Percentiles rank a stretch among this genome's conserved stretches.
Conservation (phyloP, 2,888 invertebrate genomes). For the Serripes groenlandicus region DNA sequence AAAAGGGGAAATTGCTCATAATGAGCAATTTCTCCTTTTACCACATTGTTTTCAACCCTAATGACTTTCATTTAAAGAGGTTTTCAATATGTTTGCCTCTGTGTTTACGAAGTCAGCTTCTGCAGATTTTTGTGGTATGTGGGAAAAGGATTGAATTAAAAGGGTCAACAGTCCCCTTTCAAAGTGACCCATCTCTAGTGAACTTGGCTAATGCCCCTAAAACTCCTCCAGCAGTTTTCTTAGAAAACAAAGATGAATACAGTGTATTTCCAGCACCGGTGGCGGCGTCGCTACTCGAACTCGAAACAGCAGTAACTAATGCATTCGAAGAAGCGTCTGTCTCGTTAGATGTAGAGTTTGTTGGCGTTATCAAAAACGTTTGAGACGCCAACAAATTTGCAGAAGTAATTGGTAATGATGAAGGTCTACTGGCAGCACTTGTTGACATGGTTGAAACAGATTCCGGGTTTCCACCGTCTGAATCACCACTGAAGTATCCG, state of each 20-base stretch:
- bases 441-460: constrained; percentile 15
- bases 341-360: not conserved
- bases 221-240: constrained; percentile 71
- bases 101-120: not conserved
- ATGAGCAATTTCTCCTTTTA: not conserved
- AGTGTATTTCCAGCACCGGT: not conserved
- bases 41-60: not conserved
- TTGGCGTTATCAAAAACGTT: constrained; percentile 17
- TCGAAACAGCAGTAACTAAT: not conserved
- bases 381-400: constrained; percentile 19
- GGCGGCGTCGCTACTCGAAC: not conserved
- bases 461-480: not conserved
- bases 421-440: constrained; percentile 28
- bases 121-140: not conserved
- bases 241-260: constrained; percentile 48
- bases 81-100: not conserved
- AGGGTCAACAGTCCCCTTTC: constrained; percentile 8
- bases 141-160: not conserved
- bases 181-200: constrained; percentile 75
- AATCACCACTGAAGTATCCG: constrained; percentile 64
- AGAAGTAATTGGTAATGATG: constrained; percentile 35
- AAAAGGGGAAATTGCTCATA: not conserved
- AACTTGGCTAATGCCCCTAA: constrained; percentile 78
- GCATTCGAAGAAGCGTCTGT: not conserved
- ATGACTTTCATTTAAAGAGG: not conserved